phyloP scores from a whole-genome alignment of 2,113 vertebrate genomes.

The Anseranas semipalmata region DNA sequence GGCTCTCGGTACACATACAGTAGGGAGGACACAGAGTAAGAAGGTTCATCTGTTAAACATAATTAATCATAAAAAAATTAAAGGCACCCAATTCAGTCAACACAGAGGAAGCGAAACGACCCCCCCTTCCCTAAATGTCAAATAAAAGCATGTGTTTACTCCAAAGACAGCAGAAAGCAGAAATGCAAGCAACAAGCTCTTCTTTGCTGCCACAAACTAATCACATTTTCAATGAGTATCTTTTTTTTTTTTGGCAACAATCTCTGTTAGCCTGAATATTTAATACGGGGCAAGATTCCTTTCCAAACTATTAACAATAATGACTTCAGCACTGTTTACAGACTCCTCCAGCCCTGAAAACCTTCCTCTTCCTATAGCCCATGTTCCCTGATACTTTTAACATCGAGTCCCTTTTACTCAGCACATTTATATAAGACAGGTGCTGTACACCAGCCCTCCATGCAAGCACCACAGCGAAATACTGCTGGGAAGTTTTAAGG shows the following conservation, averaged over 20 bases:
- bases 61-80: not conserved
- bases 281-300: not conserved
- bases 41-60: not conserved
- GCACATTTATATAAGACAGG: not conserved
- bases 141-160: not conserved
- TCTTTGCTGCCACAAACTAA: not conserved
- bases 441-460: not conserved
- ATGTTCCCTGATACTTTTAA: not conserved
- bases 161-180: not conserved
- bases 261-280: not conserved
- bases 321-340: not conserved
- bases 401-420: not conserved
- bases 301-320: not conserved
- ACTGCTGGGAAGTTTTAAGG: not conserved
- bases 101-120: not conserved
- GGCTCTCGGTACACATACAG: not conserved
- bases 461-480: not conserved
- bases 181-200: fast-evolving
- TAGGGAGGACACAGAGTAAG: not conserved
- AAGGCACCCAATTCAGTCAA: not conserved
- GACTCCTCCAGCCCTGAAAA: not conserved
- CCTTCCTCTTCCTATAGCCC: not conserved
- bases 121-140: not conserved
- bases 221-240: not conserved
- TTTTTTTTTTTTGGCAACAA: not conserved